Conservation (phyloP, 2,888 invertebrate species). For the Oligia fasciuncula region DNA sequence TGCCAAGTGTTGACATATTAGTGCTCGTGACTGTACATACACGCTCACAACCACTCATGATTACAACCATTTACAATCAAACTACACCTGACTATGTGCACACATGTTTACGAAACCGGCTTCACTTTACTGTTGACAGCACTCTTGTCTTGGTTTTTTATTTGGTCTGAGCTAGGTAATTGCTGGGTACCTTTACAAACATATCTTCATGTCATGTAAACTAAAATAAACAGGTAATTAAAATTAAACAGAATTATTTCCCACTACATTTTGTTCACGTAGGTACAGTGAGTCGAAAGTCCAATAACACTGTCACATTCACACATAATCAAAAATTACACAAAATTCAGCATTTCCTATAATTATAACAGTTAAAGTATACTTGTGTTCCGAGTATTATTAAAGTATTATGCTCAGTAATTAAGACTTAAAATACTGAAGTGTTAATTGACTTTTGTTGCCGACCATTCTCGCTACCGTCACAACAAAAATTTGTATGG, state of each 20-base stretch:
- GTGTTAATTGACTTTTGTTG: too few relatives aligned
- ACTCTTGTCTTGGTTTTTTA: too few relatives aligned
- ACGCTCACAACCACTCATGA: too few relatives aligned
- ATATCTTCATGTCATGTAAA: neutral
- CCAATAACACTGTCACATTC: neutral
- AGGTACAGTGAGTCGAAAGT: neutral
- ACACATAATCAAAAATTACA: neutral
- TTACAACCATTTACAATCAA: too few relatives aligned
- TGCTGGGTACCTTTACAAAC: neutral
- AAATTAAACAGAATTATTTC: neutral
- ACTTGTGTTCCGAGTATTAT: neutral
- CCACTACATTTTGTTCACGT: neutral
- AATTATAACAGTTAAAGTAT: neutral
- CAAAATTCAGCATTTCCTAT: neutral
- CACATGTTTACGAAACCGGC: too few relatives aligned
- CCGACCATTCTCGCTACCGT: neutral
- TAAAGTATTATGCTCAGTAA: neutral
- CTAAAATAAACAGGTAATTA: neutral
- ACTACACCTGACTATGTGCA: too few relatives aligned
- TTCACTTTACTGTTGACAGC: too few relatives aligned
- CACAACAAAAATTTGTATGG: neutral
- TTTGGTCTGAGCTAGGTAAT: too few relatives aligned
- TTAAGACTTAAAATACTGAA: neutral
- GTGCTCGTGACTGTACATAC: too few relatives aligned
- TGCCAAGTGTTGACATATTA: too few relatives aligned